A percentile compares a stretch with the other conserved stretches of the same genome.
These are phyloP conservation scores for Timema podura DNA, from an alignment of 2,888 invertebrate species.

Conservation along the genomic window DNA sequence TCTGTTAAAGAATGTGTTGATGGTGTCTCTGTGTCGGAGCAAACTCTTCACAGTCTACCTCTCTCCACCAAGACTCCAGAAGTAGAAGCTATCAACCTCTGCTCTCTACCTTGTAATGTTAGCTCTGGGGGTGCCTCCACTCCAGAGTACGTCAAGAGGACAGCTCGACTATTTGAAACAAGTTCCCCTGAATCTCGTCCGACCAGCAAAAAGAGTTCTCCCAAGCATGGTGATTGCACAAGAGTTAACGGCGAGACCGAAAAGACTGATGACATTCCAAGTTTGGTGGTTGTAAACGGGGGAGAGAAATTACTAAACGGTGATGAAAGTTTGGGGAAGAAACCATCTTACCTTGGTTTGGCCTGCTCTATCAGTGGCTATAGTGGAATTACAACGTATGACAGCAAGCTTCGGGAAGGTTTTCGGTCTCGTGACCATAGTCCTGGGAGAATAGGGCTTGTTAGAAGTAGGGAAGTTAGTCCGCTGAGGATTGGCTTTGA, in stretches of 20 bases:
- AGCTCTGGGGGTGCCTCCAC: conserved; percentile 27
- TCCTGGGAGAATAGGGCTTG: conserved; percentile 32
- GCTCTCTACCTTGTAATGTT: conserved; percentile 40
- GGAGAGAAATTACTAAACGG: conserved; percentile 16
- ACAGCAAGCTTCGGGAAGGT: conserved; percentile 72
- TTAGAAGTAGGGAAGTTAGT: conserved; percentile 34
- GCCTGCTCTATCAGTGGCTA: conserved; percentile 91
- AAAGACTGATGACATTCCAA: conserved; percentile 15
- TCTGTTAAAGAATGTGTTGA: conserved; percentile 22
- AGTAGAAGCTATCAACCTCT: conserved; percentile 13
- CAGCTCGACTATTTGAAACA: conserved; percentile 38
- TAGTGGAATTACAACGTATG: conserved; percentile 80
- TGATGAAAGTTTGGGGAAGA: conserved; percentile 47
- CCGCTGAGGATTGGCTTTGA: conserved; percentile 29
- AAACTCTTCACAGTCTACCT: conserved; percentile 50
- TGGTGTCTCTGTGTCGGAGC: conserved; percentile 44
- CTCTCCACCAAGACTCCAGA: conserved; percentile 36
- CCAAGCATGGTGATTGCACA: not conserved
- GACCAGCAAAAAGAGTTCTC: not conserved
- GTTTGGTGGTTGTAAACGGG: conserved; percentile 18
- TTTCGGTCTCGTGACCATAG: conserved; percentile 44
- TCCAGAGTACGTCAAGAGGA: conserved; percentile 46
- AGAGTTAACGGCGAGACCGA: not conserved
- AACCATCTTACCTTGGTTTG: conserved; percentile 83
- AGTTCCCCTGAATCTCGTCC: conserved; percentile 7